Percentiles rank a stretch among this genome's conserved stretches.
Evolutionary conservation across 2,888 invertebrate genomes (phyloP).

Genomic region (Odontocerum albicorne): DNA sequence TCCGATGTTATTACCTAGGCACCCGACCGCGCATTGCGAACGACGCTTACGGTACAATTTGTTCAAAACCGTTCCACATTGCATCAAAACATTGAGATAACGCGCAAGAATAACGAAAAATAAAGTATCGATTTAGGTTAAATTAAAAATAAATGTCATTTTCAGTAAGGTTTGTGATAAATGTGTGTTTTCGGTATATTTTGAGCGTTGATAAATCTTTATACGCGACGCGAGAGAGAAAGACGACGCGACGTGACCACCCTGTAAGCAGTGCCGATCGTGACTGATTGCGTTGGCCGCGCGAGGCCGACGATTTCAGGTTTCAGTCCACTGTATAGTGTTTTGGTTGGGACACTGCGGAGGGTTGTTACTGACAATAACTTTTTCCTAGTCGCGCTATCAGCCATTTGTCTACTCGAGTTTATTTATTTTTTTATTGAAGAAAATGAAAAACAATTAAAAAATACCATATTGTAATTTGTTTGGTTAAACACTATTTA

Average conservation of each 20-base stretch:
- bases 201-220: conserved; percentile 11
- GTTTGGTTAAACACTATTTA: too few species aligned
- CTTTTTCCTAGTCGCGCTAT: background rate
- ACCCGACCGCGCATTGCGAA: too few species aligned
- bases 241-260: conserved; percentile 6
- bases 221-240: background rate
- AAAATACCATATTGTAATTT: too few species aligned
- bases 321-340: conserved; percentile 7
- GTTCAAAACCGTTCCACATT: too few species aligned
- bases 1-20: too few species aligned
- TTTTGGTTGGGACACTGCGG: conserved; percentile 23
- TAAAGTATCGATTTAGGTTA: too few species aligned
- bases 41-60: too few species aligned
- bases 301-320: conserved; percentile 10
- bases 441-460: too few species aligned
- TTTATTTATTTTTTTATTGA: too few species aligned
- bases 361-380: conserved; percentile 4
- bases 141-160: background rate
- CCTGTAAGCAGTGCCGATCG: conserved; percentile 5
- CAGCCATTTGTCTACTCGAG: too few species aligned
- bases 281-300: conserved; percentile 22
- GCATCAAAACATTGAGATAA: conserved; percentile 8
- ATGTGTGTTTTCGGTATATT: background rate
- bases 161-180: background rate
- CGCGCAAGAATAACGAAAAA: background rate